A percentile compares a stretch with the other conserved stretches of the same genome.
phyloP scores from a whole-genome alignment of 2,797 vertebrate genomes.

The Liasis olivaceus region DNA sequence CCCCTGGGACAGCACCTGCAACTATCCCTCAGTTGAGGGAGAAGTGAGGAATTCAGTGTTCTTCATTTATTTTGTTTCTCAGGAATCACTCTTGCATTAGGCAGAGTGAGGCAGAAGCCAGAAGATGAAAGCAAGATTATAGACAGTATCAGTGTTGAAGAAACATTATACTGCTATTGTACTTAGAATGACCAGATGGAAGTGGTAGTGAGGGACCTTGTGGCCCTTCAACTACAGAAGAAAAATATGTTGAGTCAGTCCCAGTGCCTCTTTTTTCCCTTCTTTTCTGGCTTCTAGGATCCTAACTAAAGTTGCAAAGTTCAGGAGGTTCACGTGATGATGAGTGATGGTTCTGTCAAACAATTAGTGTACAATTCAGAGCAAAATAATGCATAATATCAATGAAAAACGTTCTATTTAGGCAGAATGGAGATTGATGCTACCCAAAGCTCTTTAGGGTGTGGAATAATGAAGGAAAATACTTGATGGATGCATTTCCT shows the following conservation, averaged over 20 bases:
- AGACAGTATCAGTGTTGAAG: background rate
- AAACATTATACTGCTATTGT: background rate
- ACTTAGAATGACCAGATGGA: background rate
- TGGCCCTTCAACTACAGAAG: background rate
- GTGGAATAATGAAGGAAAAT: slow-evolving; percentile 77
- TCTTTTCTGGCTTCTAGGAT: slow-evolving; percentile 9
- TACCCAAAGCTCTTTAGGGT: slow-evolving; percentile 74
- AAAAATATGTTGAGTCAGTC: background rate
- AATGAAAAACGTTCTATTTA: slow-evolving; percentile 74
- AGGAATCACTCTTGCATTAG: background rate
- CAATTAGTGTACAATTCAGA: slow-evolving; percentile 74
- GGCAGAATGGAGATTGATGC: slow-evolving; percentile 73
- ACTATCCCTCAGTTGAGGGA: background rate
- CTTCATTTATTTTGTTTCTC: background rate
- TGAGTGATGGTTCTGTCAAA: slow-evolving; percentile 67
- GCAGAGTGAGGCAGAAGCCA: background rate
- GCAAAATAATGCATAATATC: slow-evolving; percentile 71
- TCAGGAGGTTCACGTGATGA: slow-evolving; percentile 55
- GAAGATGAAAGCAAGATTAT: background rate
- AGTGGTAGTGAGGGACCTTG: background rate
- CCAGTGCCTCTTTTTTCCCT: background rate
- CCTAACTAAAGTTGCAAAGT: slow-evolving; percentile 52
- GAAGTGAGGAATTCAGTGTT: background rate
- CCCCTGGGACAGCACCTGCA: background rate
- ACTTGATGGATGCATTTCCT: slow-evolving; percentile 75